A percentile compares a stretch with the other conserved stretches of the same genome.
phyloP scores from a whole-genome alignment of 2,113 vertebrate genomes.

The Hassar affinis region DNA sequence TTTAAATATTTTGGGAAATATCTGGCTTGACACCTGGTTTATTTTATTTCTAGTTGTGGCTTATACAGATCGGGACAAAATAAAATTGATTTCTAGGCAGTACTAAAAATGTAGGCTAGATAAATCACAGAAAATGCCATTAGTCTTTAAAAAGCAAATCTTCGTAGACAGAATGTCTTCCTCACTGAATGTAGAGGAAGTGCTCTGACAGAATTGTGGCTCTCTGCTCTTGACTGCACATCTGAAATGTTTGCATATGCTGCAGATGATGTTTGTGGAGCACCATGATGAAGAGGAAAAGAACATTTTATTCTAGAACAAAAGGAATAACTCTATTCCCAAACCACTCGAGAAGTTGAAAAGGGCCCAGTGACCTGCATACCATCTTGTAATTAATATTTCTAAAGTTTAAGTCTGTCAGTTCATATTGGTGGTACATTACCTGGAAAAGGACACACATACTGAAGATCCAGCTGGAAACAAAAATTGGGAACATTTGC shows the following conservation, averaged over 20 bases:
- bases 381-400: slow-evolving; percentile 44
- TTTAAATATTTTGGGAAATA: background rate
- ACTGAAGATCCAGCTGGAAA: background rate
- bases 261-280: background rate
- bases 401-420: background rate
- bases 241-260: slow-evolving; percentile 38
- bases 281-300: slow-evolving; percentile 1
- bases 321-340: slow-evolving; percentile 44
- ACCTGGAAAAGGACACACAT: background rate
- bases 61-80: background rate
- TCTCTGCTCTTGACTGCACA: background rate
- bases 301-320: slow-evolving; percentile 29
- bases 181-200: slow-evolving; percentile 1
- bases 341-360: slow-evolving; percentile 34
- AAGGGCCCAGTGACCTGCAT: slow-evolving; percentile 44
- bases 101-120: background rate
- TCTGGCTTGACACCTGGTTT: background rate
- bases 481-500: background rate
- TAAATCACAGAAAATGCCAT: background rate
- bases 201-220: background rate
- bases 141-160: slow-evolving; percentile 27
- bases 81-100: background rate
- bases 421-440: background rate
- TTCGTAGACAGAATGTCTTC: background rate
- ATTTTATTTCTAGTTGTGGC: background rate